Conservation (phyloP, 1,140 invertebrate species). For the Marisa cornuarietis region DNA sequence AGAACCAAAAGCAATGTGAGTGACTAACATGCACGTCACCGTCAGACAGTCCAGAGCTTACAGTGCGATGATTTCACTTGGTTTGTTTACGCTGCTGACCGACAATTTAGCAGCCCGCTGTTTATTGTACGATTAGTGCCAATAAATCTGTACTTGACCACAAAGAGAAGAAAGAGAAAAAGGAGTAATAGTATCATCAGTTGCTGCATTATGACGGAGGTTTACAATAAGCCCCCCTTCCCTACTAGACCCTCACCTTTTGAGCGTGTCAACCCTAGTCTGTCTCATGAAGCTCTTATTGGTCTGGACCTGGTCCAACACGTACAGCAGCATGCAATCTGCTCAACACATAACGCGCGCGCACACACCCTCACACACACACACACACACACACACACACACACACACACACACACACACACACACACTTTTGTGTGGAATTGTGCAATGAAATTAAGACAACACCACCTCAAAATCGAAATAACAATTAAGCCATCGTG, state of each 20-base stretch:
- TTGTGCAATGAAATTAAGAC: too few relatives aligned
- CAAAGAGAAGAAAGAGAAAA: neutral
- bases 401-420: neutral
- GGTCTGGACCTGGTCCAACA: conserved; percentile 61
- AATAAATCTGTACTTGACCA: neutral
- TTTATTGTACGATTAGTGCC: neutral
- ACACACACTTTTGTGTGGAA: neutral
- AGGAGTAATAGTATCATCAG: neutral
- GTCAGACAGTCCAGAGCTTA: too few relatives aligned
- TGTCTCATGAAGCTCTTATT: conserved; percentile 60
- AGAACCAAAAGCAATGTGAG: too few relatives aligned
- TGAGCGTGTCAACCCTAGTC: conserved; percentile 60
- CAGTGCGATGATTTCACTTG: too few relatives aligned
- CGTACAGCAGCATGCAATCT: conserved; percentile 60
- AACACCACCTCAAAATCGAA: too few relatives aligned
- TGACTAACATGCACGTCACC: too few relatives aligned
- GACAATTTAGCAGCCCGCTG: neutral
- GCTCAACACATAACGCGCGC: neutral
- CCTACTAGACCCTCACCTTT: conserved; percentile 46
- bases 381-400: conserved; percentile 3
- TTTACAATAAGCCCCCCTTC: neutral
- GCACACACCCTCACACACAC: neutral
- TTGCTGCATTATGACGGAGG: neutral
- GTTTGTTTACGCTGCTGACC: too few relatives aligned
- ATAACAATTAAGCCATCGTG: too few relatives aligned